phyloP scores from a whole-genome alignment of 2,888 invertebrate genomes.

The Caenorhabditis uteleia region DNA sequence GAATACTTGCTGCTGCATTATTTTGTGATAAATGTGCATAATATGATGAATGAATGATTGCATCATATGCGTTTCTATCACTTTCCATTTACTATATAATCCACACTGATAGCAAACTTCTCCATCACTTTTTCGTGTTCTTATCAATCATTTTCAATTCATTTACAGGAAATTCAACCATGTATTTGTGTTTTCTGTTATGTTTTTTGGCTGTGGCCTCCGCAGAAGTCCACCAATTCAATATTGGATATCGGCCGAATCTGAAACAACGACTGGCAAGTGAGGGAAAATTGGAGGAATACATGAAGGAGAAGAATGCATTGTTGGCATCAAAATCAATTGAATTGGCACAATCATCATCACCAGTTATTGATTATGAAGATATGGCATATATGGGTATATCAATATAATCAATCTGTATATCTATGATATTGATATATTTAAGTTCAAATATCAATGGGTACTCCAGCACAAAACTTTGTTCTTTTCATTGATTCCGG shows the following conservation, averaged over 20 bases:
- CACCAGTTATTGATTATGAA: conserved; percentile 45
- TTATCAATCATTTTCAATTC: not conserved
- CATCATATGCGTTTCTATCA: conserved; percentile 28
- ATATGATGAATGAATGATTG: conserved; percentile 31
- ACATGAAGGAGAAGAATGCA: conserved; percentile 19
- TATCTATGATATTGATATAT: not conserved
- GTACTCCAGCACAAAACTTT: conserved; percentile 58
- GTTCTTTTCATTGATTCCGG: conserved; percentile 57
- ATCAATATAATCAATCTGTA: not conserved
- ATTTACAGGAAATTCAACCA: not conserved
- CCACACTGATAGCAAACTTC: conserved; percentile 1
- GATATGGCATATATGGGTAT: conserved; percentile 52
- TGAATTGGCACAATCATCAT: conserved; percentile 14
- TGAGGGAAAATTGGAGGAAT: conserved; percentile 40
- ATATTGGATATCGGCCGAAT: conserved; percentile 41
- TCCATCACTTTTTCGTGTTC: not conserved
- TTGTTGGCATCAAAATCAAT: conserved; percentile 11
- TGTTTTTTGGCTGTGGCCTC: not conserved
- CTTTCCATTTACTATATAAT: not conserved
- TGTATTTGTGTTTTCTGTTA: not conserved
- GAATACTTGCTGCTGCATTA: no score
- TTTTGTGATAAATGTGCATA: no score
- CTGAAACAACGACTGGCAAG: conserved; percentile 29
- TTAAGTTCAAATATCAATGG: conserved; percentile 46
- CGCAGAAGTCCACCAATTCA: conserved; percentile 34